phyloP scores from a whole-genome alignment of 2,888 invertebrate species.

The Hedychridium roseum region DNA sequence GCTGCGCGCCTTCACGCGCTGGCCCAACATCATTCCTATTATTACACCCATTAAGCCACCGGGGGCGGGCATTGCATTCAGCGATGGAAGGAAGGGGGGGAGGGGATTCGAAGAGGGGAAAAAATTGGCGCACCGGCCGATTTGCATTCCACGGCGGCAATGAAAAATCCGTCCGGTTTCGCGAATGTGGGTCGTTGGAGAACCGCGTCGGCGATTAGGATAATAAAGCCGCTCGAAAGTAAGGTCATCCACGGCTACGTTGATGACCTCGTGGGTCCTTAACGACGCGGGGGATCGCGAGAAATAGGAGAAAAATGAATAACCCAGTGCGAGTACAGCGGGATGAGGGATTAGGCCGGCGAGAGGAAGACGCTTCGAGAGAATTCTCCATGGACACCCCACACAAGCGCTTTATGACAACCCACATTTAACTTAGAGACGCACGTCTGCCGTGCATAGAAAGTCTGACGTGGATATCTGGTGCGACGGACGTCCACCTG shows the following conservation, averaged over 20 bases:
- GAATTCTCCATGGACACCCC: conserved; percentile 36
- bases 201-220: conserved; percentile 34
- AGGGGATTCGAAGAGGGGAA: not conserved
- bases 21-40: not conserved
- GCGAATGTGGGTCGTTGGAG: conserved; percentile 33
- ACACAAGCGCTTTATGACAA: conserved; percentile 32
- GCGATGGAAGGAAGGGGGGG: not conserved
- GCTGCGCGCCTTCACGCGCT: conserved; percentile 14
- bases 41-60: conserved; percentile 17
- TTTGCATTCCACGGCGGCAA: no score
- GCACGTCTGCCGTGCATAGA: no score
- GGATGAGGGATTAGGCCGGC: not conserved
- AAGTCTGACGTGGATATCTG: no score
- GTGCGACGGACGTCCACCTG: no score
- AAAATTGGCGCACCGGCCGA: conserved; percentile 1
- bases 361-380: not conserved
- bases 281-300: no score
- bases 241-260: conserved; percentile 43
- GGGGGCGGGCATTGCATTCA: conserved; percentile 6
- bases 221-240: conserved; percentile 44
- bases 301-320: no score
- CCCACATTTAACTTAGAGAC: conserved; percentile 35
- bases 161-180: no score
- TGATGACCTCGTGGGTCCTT: no score
- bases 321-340: not conserved